Evolutionary conservation across 2,888 invertebrate genomes (phyloP), one percentile per base, ranked within the genome.

Genomic region (Nomada flava): DNA sequence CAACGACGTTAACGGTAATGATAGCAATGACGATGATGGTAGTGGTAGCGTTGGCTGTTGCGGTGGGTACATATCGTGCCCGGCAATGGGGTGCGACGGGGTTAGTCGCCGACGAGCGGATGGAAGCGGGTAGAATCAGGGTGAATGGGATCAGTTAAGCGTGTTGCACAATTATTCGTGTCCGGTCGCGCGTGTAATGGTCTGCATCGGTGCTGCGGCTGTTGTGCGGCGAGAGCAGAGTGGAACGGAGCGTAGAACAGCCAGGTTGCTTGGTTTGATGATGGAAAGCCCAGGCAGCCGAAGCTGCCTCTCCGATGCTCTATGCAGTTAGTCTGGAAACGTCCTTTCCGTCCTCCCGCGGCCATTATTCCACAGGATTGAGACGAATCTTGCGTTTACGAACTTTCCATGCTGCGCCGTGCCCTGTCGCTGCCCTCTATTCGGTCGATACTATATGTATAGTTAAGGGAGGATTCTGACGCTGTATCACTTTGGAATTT

Each of bases 101-200:
- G 82, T 73, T 81, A 73, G 83, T 82, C 84, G 86, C 78, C 85
- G 83, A 74, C 84, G 83, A 88, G 88, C 89, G 91, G 91, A 91
- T 87, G 89, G 91, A 91, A 92, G 90, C 92, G 91, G 91, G 90
- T 91, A 90, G 91, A 92, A 92, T 92, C 92, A 89, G 91, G 89
- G 88, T 95, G 94, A 95, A 95, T 95, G 95, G 94, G 95, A 95
- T 95, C 95, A 95, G 94, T 95, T 95, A 95, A 95, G 95, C 95
- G 95, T 95, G 95, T 94, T 94, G 94, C 94, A 94, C 95, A 95
- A 95, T 93, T 94, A 93, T 95, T 95, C 95, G 95, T 94, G 95
- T 94, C 94, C 95, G 95, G 95, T 95, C 95, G 95, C 94, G 95
- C 95, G 95, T 95, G 95, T 95, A 95, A 95, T 95, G 94, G 95